Percentiles rank a stretch among this genome's conserved stretches.
These are phyloP conservation scores for Takifugu bimaculatus DNA, from an alignment of 2,113 vertebrate genomes.

Conservation along the genomic window DNA sequence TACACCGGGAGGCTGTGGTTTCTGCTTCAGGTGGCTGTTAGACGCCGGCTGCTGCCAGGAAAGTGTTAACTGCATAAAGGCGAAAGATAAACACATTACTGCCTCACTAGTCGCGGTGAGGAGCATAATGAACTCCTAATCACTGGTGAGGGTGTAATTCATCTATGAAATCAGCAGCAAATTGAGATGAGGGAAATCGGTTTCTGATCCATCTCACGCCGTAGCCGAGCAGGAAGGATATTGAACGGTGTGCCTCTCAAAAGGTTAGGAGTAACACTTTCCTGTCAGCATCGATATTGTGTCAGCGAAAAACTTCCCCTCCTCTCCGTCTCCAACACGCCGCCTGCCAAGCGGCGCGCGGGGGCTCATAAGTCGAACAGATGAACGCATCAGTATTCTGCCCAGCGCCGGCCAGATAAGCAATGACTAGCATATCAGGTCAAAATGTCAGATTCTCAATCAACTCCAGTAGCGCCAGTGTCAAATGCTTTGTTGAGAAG, in stretches of 20 bases:
- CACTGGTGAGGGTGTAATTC: slow-evolving; percentile 73
- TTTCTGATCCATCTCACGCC: slow-evolving; percentile 67
- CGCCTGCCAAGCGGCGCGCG: slow-evolving; percentile 20
- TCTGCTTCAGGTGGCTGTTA: not conserved
- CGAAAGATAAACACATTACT: slow-evolving; percentile 72
- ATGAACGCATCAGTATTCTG: slow-evolving; percentile 61
- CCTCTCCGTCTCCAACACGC: slow-evolving; percentile 18
- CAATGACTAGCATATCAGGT: slow-evolving; percentile 56
- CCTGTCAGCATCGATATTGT: slow-evolving; percentile 68
- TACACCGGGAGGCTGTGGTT: slow-evolving; percentile 13
- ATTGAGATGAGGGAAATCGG: slow-evolving; percentile 73
- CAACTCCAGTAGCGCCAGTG: slow-evolving; percentile 54
- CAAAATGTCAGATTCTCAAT: slow-evolving; percentile 66
- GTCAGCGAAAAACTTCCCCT: slow-evolving; percentile 58
- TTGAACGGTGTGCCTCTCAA: slow-evolving; percentile 59
- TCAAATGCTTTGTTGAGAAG: slow-evolving; percentile 60
- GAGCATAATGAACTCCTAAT: slow-evolving; percentile 76
- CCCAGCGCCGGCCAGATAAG: slow-evolving; percentile 45
- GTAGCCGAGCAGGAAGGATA: slow-evolving; percentile 61
- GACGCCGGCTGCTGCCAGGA: slow-evolving; percentile 21
- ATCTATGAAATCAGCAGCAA: slow-evolving; percentile 74
- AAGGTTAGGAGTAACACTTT: slow-evolving; percentile 70
- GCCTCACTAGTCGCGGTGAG: slow-evolving; percentile 58
- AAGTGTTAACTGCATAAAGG: slow-evolving; percentile 70
- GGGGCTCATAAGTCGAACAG: slow-evolving; percentile 10